These are phyloP conservation scores for Megaleporinus macrocephalus DNA, from an alignment of 2,113 vertebrate species.

Conservation along the genomic window DNA sequence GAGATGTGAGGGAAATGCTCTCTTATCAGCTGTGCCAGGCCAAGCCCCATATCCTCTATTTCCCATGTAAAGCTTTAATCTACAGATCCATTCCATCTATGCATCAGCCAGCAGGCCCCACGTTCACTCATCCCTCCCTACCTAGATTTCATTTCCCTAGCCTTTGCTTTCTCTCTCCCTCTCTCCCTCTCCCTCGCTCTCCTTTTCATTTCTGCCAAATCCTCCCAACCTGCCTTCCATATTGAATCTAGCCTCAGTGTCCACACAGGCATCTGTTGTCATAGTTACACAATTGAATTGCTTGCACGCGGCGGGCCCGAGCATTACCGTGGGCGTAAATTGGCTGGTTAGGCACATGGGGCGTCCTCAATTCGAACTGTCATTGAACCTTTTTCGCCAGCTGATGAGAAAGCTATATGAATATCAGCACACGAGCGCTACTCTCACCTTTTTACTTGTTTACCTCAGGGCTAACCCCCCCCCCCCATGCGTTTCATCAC, in stretches of 20 bases:
- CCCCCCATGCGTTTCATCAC: neutral
- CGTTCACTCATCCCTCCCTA: conserved; percentile 29
- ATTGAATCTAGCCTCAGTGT: conserved; percentile 46
- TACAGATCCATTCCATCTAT: conserved; percentile 51
- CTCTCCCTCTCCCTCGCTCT: conserved; percentile 70
- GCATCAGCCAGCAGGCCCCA: conserved; percentile 38
- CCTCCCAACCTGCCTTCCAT: conserved; percentile 46
- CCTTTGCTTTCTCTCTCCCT: conserved; percentile 28
- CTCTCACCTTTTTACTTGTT: conserved; percentile 5
- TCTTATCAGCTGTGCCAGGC: conserved; percentile 57
- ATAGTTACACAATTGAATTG: conserved; percentile 58
- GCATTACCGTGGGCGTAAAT: conserved; percentile 55
- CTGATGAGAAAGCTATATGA: conserved; percentile 30
- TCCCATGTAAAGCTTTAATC: conserved; percentile 57
- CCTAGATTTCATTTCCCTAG: conserved; percentile 37
- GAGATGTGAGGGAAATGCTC: conserved; percentile 70
- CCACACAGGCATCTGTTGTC: conserved; percentile 54
- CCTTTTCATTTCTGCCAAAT: conserved; percentile 68
- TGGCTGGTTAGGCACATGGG: conserved; percentile 50
- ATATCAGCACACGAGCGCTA: conserved; percentile 29
- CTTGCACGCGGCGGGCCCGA: conserved; percentile 2
- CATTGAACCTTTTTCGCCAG: conserved; percentile 33
- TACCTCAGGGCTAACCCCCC: neutral
- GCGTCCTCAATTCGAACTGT: conserved; percentile 41
- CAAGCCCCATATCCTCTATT: conserved; percentile 42